phyloP scores from a whole-genome alignment of 2,888 invertebrate genomes.

The Phalera bucephala region DNA sequence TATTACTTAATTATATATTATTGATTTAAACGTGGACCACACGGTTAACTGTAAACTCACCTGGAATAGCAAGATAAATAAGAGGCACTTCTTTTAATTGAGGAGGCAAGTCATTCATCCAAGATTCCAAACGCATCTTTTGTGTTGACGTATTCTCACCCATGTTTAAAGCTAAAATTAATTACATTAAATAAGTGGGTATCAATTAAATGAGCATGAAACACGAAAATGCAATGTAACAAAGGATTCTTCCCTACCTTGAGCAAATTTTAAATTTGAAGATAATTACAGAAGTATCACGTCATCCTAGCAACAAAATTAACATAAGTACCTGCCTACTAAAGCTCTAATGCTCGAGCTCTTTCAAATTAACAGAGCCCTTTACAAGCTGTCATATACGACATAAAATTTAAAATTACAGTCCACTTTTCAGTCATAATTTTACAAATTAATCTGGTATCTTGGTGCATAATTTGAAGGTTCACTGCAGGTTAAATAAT shows the following conservation, averaged over 20 bases:
- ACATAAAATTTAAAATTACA: neutral
- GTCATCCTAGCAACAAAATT: conserved; percentile 20
- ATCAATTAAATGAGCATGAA: conserved; percentile 4
- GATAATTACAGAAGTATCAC: conserved; percentile 26
- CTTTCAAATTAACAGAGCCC: conserved; percentile 6
- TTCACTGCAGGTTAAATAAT: too few relatives aligned
- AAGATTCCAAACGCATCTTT: conserved; percentile 79
- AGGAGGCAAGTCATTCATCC: conserved; percentile 87
- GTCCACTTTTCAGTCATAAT: conserved; percentile 23
- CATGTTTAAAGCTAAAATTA: conserved; percentile 55
- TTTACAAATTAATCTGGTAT: conserved; percentile 1
- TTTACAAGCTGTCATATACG: neutral
- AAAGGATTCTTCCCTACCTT: conserved; percentile 15
- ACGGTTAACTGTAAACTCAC: too few relatives aligned
- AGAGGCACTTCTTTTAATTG: conserved; percentile 84
- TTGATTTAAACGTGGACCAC: too few relatives aligned
- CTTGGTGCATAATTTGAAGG: too few relatives aligned
- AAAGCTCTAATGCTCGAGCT: neutral
- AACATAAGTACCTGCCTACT: neutral
- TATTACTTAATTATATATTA: too few relatives aligned
- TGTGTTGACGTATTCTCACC: conserved; percentile 49
- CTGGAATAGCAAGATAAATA: conserved; percentile 89
- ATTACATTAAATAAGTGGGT: too few relatives aligned
- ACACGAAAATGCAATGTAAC: conserved; percentile 3
- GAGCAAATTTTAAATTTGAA: neutral